A percentile compares a stretch with the other conserved stretches of the same genome.
Evolutionary conservation across 2,113 vertebrate genomes (phyloP).

Genomic region (Cranoglanis bouderius): DNA sequence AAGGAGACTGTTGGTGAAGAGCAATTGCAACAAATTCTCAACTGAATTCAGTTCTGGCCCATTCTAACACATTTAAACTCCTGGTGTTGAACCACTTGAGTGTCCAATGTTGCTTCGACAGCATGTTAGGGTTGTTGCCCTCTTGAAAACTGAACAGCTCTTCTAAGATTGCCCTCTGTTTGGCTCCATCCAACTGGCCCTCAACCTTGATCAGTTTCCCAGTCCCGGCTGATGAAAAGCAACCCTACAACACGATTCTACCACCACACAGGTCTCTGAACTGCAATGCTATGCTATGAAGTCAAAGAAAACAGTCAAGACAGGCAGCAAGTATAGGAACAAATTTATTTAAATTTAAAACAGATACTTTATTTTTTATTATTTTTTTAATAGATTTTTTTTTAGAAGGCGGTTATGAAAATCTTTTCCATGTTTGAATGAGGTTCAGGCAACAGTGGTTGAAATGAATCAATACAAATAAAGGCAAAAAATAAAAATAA

Average conservation of each 20-base stretch:
- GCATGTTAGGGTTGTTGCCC: neutral
- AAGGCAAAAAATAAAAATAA: conserved; percentile 50
- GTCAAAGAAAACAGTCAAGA: conserved; percentile 59
- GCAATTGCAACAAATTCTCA: neutral
- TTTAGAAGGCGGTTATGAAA: conserved; percentile 84
- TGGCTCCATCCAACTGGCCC: neutral
- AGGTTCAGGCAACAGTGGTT: conserved; percentile 86
- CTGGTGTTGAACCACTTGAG: neutral
- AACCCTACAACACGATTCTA: neutral
- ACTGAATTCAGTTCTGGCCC: neutral
- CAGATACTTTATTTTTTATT: conserved; percentile 74
- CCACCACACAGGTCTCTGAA: neutral
- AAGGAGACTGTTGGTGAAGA: neutral
- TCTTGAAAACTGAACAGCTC: neutral
- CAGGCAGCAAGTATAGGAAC: conserved; percentile 81
- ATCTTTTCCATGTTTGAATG: conserved; percentile 82
- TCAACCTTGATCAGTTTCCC: neutral
- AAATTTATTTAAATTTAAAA: conserved; percentile 86
- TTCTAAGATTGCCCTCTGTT: neutral
- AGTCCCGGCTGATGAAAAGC: neutral
- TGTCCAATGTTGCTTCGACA: neutral
- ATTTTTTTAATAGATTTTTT: conserved; percentile 76
- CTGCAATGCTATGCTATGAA: neutral
- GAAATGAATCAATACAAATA: conserved; percentile 72
- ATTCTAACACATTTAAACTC: neutral